Base-by-base conservation (phyloP, 2,888 invertebrate species). In the Synanthedon tipuliformis region DNA sequence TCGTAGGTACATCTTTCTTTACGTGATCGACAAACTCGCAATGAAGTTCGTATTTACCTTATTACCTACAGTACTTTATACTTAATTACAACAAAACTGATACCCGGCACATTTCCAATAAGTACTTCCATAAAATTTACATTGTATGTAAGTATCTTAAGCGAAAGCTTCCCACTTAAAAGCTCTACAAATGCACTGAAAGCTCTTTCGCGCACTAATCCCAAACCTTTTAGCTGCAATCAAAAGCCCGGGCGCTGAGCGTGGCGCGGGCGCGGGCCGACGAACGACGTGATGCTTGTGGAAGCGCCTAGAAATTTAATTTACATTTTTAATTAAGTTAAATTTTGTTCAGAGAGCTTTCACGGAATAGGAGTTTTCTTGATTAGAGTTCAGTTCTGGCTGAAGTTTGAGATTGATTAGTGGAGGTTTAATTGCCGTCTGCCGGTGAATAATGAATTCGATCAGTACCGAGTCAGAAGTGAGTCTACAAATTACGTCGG, bases 201-300 rank as follows among this genome's bases (percentile, higher is more conserved):
- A 87, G 87, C 88, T 87, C 86, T 87, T 84, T 86, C 87, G 86
- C 86, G 85, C 84, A 86, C 86, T 87, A 87, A 84, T 85, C 84
- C 83, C 86, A 84, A 85, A 85, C 87, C 86, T 88, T 88, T 88
- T 88, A 88, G 88, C 87, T 87, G 88, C 87, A 88, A 87, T 87
- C 87, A 87, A 87, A 87, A 86, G 87, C 86, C 78, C 82, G 81
- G 80, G 84, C 76, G 76, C 72, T 71, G 68, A 67, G 65, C 66
- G 75, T 72, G 71, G 65, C 62, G 48, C 18, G 48, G 40, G 54
- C 50, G 63, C 63, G 64, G 61, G 68, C 62, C 63, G 62, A 64
- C 40, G 63, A 64, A 58, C 82, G 81, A 77, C 75, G 80, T 78
- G 82, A 81, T 84, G 84, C 83, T 83, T 85, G 82, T 85, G 86